Conservation (phyloP, 2,113 vertebrate genomes). For the Larimichthys polyactis region DNA sequence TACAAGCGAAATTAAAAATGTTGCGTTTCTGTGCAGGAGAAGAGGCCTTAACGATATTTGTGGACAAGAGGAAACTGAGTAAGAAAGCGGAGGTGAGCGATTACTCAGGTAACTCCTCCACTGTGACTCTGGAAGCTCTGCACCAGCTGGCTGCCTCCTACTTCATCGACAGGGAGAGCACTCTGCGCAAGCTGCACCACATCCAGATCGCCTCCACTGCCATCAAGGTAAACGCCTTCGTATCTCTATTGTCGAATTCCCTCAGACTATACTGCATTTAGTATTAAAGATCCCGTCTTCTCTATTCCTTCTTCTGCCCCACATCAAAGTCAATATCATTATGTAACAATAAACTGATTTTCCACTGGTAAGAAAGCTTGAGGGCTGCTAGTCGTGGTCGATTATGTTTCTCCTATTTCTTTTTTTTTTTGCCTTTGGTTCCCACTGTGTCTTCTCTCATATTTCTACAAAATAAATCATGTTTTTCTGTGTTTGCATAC, state of each 20-base stretch:
- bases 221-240: conserved; percentile 85
- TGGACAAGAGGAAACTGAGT: conserved; percentile 97
- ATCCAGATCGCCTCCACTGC: conserved; percentile 88
- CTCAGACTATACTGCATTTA: background rate
- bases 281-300: background rate
- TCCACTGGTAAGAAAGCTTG: background rate
- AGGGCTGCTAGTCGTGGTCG: background rate
- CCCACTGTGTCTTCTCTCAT: background rate
- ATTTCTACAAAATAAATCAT: background rate
- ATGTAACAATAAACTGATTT: background rate
- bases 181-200: conserved; percentile 87
- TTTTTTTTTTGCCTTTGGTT: background rate
- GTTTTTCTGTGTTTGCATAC: background rate
- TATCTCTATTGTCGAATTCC: conserved; percentile 72
- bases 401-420: background rate
- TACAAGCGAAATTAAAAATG: background rate
- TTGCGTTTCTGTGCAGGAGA: conserved; percentile 85
- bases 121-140: conserved; percentile 86
- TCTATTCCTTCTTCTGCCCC: background rate
- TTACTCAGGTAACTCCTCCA: conserved; percentile 86
- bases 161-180: conserved; percentile 88
- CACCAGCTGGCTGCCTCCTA: conserved; percentile 89
- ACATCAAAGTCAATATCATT: background rate
- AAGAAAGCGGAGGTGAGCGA: conserved; percentile 90
- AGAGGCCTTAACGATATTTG: conserved; percentile 97